Evolutionary conservation across 2,888 invertebrate species (phyloP).

Genomic region (Acanthosepion pharaonis): DNA sequence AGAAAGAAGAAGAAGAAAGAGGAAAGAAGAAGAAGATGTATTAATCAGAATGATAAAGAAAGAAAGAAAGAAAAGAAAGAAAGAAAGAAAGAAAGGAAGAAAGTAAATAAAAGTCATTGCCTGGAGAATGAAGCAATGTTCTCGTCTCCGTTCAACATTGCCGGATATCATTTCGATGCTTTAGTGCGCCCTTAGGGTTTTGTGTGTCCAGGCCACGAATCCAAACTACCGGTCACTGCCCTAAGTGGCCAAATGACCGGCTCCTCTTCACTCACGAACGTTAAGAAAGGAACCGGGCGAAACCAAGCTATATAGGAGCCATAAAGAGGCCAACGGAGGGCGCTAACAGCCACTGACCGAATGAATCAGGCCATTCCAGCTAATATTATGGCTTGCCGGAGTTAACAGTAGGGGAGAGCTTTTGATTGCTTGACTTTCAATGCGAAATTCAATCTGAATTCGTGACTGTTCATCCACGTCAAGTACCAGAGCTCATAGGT

Average conservation of each 20-base stretch:
- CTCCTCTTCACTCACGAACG: background rate
- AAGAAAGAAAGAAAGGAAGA: background rate
- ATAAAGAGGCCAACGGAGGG: background rate
- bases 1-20: too few species aligned
- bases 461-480: background rate
- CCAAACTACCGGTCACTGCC: background rate
- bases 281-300: too few species aligned
- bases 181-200: slow-evolving; percentile 18
- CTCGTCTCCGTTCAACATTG: background rate
- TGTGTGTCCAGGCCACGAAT: background rate
- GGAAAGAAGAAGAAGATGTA: background rate
- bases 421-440: background rate
- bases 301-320: background rate
- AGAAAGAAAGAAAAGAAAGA: background rate
- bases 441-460: background rate
- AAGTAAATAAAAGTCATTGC: background rate
- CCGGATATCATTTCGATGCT: slow-evolving; percentile 17
- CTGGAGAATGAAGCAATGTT: background rate
- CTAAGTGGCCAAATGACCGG: background rate
- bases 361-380: background rate
- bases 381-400: background rate
- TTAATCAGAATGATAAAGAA: too few species aligned
- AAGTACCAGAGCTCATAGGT: background rate
- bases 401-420: background rate
- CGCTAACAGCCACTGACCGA: background rate